Base-by-base conservation (phyloP, 2,888 invertebrate species). In the Macroteleia sp. region DNA sequence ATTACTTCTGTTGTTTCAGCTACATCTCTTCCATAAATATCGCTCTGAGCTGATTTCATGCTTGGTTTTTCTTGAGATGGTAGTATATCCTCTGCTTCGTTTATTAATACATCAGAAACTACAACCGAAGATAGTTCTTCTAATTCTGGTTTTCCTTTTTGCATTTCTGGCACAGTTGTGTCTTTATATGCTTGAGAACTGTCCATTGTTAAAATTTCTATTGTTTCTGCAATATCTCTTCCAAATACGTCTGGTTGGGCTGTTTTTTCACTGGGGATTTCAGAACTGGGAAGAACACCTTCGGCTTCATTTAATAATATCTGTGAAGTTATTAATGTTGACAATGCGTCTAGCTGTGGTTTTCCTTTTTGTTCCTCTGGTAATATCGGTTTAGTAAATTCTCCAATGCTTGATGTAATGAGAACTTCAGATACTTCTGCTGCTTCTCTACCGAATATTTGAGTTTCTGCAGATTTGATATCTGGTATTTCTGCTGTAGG, bases 351-450 rank as follows among this genome's bases (percentile, higher is more conserved):
- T 16, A 91, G 42, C 36, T 82, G 82, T 14, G 83, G 83, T 41
- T 82, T 82, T 9, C 88, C 88, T 56, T 81, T 86, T 34, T 87
- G 85, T 75, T 85, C 85, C 14, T 86, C 84, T 0, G 85, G 84
- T 4, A 66, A 41, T 1, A 50, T 44, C 12, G 12, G 3, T 42
- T 46, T 80, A 0, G 74, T 17, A 1, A 90, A 71, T 4, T 87
- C 84, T 46, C 82, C 85, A 10, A 87, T 80, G 41, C 80, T 87
- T 6, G 82, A 62, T 67, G 88, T 79, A 8, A 89, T 82, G 9
- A 87, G 57, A 6, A 90, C 76, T 82, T 91, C 91, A n/a, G 81
- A 86, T n/a, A 87, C 89, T 77, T 91, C 81, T 10, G 92, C 92
- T 14, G 91, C 86, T 76, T 91, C 90, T 64, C 88, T 83, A 5